These are phyloP conservation scores for Hydrozoanthus gracilis DNA, from an alignment of 92 coral and sea anemone species.

Conservation along the genomic window DNA sequence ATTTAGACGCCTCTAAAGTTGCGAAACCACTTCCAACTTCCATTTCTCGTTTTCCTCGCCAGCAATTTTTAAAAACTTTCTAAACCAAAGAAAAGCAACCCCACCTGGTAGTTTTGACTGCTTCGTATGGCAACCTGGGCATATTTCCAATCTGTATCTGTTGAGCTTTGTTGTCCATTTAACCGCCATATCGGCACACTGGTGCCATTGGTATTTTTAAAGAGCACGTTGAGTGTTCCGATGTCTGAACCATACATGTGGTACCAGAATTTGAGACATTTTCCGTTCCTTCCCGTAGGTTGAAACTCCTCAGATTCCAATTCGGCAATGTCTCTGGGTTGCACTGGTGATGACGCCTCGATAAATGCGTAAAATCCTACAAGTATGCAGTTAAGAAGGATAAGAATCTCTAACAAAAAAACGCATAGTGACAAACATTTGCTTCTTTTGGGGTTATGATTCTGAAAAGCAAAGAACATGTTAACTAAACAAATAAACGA, in stretches of 20 bases:
- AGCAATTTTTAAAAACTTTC: background rate
- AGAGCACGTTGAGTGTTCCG: conserved; percentile 76
- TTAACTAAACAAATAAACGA: no score
- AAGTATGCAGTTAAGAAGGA: background rate
- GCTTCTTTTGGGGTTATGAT: no score
- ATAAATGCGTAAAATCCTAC: conserved; percentile 89
- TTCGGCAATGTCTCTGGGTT: conserved; percentile 75
- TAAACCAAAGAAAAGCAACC: background rate
- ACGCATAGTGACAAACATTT: background rate
- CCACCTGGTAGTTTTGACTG: conserved; percentile 78
- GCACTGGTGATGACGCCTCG: conserved; percentile 85
- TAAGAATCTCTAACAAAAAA: background rate
- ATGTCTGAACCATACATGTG: conserved; percentile 81
- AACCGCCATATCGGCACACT: conserved; percentile 82
- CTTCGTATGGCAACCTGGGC: conserved; percentile 92
- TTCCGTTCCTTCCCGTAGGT: conserved; percentile 91
- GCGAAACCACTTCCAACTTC: no score
- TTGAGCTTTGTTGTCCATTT: conserved; percentile 57
- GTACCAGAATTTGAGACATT: conserved; percentile 97
- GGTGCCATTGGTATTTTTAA: conserved; percentile 68
- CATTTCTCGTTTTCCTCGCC: no score
- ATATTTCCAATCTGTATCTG: conserved; percentile 64
- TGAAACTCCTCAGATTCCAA: conserved; percentile 90
- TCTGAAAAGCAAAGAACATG: no score
- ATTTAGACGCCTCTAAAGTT: no score